A percentile compares a stretch with the other conserved stretches of the same genome.
Conservation (phyloP, 1,140 invertebrate genomes). For the Manduca sexta region DNA sequence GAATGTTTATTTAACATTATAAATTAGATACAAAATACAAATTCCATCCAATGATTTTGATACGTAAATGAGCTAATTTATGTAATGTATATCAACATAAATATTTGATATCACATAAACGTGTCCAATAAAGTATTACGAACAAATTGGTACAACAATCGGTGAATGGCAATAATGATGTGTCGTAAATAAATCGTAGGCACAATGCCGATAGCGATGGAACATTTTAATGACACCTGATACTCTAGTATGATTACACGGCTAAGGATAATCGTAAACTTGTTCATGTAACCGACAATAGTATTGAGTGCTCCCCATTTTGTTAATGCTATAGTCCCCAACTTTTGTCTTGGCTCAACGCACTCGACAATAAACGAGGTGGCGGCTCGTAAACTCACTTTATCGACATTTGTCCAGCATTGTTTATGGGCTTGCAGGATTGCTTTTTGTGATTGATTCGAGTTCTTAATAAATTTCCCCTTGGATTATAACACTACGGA, state of each 20-base stretch:
- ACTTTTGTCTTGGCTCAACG: slow-evolving; percentile 44
- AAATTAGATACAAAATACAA: too few species aligned
- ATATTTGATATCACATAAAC: too few species aligned
- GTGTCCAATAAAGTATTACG: neutral
- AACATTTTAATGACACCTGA: slow-evolving; percentile 36
- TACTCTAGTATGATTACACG: slow-evolving; percentile 31
- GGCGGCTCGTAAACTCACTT: slow-evolving; percentile 61
- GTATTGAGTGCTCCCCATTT: slow-evolving; percentile 45
- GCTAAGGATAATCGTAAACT: slow-evolving; percentile 42
- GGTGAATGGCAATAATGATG: neutral
- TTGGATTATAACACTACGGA: slow-evolving; percentile 25
- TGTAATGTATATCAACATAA: too few species aligned
- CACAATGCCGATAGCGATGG: slow-evolving; percentile 28
- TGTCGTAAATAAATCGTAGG: slow-evolving; percentile 42
- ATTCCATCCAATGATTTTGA: too few species aligned
- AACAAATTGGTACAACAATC: neutral
- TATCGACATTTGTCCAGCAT: slow-evolving; percentile 52
- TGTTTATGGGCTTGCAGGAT: slow-evolving; percentile 57
- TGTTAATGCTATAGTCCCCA: slow-evolving; percentile 44
- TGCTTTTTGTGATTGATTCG: slow-evolving; percentile 58
- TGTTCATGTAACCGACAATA: slow-evolving; percentile 41
- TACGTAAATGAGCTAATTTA: too few species aligned
- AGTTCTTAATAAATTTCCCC: slow-evolving; percentile 50
- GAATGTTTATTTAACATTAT: too few species aligned
- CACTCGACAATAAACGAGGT: slow-evolving; percentile 56